Conservation (phyloP, 1,140 invertebrate genomes). For the Lamellibrachia luymesi region DNA sequence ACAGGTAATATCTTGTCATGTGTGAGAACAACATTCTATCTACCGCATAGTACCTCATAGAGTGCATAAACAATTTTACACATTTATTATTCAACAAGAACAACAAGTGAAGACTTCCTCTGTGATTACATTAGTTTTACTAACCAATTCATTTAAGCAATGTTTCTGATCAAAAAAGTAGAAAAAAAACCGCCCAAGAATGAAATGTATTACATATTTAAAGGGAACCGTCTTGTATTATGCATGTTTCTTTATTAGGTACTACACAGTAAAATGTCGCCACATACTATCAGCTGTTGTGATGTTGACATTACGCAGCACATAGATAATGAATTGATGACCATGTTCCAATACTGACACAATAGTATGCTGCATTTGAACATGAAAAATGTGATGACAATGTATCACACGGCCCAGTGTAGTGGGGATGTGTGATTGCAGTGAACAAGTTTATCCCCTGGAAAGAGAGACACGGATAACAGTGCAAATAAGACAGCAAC, state of each 20-base stretch:
- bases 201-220: background rate
- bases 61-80: background rate
- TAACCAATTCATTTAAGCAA: background rate
- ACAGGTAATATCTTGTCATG: background rate
- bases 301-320: background rate
- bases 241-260: background rate
- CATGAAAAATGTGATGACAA: background rate
- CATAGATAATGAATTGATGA: background rate
- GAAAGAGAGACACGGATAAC: background rate
- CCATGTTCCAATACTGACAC: background rate
- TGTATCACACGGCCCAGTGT: background rate
- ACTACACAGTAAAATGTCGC: background rate
- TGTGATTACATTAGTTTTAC: background rate
- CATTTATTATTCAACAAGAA: background rate
- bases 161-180: background rate
- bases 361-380: background rate
- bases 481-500: background rate
- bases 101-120: background rate
- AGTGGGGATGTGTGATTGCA: background rate
- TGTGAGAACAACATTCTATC: background rate
- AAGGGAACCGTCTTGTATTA: background rate
- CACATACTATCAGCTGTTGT: background rate
- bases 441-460: background rate
- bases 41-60: background rate
- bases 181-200: background rate